Conservation (phyloP, 2,888 invertebrate genomes). For the Phrixothrix hirtus region DNA sequence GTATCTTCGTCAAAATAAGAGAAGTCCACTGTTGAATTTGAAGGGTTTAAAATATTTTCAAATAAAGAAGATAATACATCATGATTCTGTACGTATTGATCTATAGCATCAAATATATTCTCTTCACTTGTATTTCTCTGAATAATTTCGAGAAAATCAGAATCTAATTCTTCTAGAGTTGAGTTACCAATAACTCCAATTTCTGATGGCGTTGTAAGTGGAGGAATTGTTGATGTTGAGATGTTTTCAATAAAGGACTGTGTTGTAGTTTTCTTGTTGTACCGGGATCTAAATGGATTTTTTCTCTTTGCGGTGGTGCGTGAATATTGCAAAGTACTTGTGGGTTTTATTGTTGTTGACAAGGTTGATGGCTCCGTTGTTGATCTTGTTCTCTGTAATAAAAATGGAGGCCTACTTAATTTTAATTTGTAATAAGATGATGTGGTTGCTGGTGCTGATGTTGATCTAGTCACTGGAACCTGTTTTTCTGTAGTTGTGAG, state of each 20-base stretch:
- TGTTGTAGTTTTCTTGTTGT: constrained; percentile 6
- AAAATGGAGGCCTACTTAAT: constrained; percentile 18
- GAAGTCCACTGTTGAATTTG: not conserved
- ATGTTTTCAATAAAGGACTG: not conserved
- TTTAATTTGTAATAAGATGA: constrained; percentile 15
- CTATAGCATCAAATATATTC: not conserved
- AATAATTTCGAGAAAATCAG: not conserved
- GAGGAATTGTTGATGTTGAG: not conserved
- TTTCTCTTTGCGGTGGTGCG: constrained; percentile 5
- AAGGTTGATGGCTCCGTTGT: constrained; percentile 5
- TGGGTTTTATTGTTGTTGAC: not conserved
- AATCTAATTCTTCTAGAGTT: not conserved
- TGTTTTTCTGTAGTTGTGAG: not conserved
- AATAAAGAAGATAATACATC: not conserved
- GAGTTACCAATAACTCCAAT: not conserved
- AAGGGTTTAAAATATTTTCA: not conserved
- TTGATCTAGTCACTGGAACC: not conserved
- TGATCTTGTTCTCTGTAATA: constrained; percentile 6
- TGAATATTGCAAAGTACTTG: not conserved
- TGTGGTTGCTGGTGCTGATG: constrained; percentile 5
- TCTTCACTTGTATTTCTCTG: not conserved
- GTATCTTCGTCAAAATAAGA: not conserved
- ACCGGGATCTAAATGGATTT: constrained; percentile 1
- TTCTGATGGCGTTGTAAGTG: not conserved
- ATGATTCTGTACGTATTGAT: not conserved